Percentiles rank a stretch among this genome's conserved stretches.
These are phyloP conservation scores for Poeciliopsis paucimaculata DNA, from an alignment of 2,797 vertebrate species.

Conservation along the genomic window DNA sequence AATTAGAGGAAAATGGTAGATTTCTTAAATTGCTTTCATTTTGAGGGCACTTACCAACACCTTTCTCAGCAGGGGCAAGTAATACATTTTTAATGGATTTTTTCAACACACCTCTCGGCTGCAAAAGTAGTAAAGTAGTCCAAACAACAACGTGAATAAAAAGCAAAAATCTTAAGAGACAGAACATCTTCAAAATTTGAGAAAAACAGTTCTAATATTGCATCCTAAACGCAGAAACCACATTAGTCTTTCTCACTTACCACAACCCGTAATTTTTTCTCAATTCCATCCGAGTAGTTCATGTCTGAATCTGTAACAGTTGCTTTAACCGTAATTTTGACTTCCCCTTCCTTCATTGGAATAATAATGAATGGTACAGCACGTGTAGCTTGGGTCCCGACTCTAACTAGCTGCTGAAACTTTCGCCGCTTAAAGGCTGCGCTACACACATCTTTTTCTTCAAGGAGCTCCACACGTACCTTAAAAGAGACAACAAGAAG, in stretches of 20 bases:
- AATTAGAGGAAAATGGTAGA: not conserved
- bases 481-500: slow-evolving; percentile 40
- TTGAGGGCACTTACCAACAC: slow-evolving; percentile 30
- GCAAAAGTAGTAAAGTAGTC: slow-evolving; percentile 19
- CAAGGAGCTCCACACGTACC: slow-evolving; percentile 84
- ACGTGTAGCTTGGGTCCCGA: slow-evolving; percentile 65
- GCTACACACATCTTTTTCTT: slow-evolving; percentile 83
- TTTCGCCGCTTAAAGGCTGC: slow-evolving; percentile 78
- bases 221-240: not conserved
- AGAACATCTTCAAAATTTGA: not conserved
- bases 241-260: slow-evolving; percentile 72
- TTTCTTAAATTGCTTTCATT: not conserved
- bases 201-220: not conserved
- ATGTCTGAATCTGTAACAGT: slow-evolving; percentile 57
- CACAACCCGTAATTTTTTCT: slow-evolving; percentile 85
- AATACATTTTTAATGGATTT: slow-evolving; percentile 60
- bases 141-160: not conserved
- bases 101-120: slow-evolving; percentile 83
- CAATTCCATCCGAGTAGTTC: slow-evolving; percentile 75
- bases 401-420: slow-evolving; percentile 61
- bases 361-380: slow-evolving; percentile 84
- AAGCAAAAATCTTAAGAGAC: not conserved
- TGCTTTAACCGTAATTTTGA: slow-evolving; percentile 84
- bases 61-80: slow-evolving; percentile 72
- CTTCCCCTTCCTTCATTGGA: slow-evolving; percentile 78